Conservation (phyloP, 2,888 invertebrate species). For the Xestobium rufovillosum region DNA sequence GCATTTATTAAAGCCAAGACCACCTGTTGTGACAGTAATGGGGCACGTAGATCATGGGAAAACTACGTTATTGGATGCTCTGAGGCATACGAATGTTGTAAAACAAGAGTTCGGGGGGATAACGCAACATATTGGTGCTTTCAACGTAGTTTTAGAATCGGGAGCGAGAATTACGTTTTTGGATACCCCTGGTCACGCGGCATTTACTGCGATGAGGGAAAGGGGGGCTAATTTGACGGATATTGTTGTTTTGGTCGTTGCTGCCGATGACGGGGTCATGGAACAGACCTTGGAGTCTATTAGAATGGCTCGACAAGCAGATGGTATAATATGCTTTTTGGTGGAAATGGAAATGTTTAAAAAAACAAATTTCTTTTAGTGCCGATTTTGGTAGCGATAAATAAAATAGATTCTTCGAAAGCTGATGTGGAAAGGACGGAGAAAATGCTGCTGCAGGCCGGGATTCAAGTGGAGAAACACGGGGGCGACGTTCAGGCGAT, state of each 20-base stretch:
- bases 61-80: slow-evolving; percentile 86
- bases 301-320: slow-evolving; percentile 70
- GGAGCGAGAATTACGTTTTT: slow-evolving; percentile 84
- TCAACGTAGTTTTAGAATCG: slow-evolving; percentile 62
- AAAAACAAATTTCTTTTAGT: slow-evolving; percentile 51
- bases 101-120: slow-evolving; percentile 95
- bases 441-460: slow-evolving; percentile 66
- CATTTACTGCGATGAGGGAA: slow-evolving; percentile 88
- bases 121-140: slow-evolving; percentile 98
- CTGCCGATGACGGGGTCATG: slow-evolving; percentile 99
- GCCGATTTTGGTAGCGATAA: slow-evolving; percentile 93
- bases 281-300: slow-evolving; percentile 93
- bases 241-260: slow-evolving; percentile 90
- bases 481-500: slow-evolving; percentile 92
- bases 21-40: slow-evolving; percentile 97
- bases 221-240: slow-evolving; percentile 94
- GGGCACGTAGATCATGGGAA: slow-evolving; percentile 99
- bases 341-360: too few species aligned
- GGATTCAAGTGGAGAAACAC: slow-evolving; percentile 73
- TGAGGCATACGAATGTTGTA: slow-evolving; percentile 80
- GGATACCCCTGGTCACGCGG: slow-evolving; percentile 99
- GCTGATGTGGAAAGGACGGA: slow-evolving; percentile 82
- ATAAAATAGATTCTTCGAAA: slow-evolving; percentile 93
- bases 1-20: slow-evolving; percentile 61
- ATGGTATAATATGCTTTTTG: slow-evolving; percentile 48